A percentile compares a stretch with the other conserved stretches of the same genome.
These are phyloP conservation scores for Leptoclinus maculatus DNA, from an alignment of 2,797 vertebrate species.

Conservation along the genomic window DNA sequence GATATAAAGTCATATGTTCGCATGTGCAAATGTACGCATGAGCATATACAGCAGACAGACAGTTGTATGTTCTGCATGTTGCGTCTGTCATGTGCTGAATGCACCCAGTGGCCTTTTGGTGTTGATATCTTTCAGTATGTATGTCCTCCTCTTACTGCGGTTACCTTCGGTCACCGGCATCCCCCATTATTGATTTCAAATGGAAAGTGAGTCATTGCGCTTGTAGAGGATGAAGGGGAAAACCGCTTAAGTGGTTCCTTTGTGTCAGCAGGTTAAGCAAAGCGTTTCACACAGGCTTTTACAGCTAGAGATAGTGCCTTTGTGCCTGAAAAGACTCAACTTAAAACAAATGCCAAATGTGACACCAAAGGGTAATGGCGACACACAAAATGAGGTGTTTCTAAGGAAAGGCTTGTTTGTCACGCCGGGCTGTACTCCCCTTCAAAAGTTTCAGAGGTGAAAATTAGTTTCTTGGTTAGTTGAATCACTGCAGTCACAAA, in stretches of 20 bases:
- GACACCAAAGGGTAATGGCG: conserved; percentile 79
- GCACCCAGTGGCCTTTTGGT: conserved; percentile 33
- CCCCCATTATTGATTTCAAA: conserved; percentile 79
- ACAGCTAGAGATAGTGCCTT: conserved; percentile 75
- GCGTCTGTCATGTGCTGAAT: conserved; percentile 13
- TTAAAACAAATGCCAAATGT: conserved; percentile 81
- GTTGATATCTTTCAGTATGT: conserved; percentile 53
- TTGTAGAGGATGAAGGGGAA: conserved; percentile 73
- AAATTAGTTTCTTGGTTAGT: conserved; percentile 34
- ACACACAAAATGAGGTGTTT: conserved; percentile 62
- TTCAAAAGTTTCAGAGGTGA: conserved; percentile 71
- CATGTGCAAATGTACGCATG: neutral
- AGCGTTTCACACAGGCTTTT: conserved; percentile 77
- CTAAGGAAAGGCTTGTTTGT: conserved; percentile 63
- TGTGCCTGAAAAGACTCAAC: conserved; percentile 76
- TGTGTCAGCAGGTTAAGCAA: conserved; percentile 83
- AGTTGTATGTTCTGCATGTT: neutral
- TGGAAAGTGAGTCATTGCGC: conserved; percentile 77
- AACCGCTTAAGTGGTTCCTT: conserved; percentile 80
- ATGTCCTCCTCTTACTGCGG: conserved; percentile 50
- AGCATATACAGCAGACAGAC: conserved; percentile 6
- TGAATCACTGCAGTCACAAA: neutral
- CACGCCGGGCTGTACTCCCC: conserved; percentile 45
- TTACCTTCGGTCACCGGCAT: conserved; percentile 61
- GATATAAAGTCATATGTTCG: neutral